These are phyloP conservation scores for Caradrina kadenii DNA, from an alignment of 2,888 invertebrate species.

Conservation along the genomic window DNA sequence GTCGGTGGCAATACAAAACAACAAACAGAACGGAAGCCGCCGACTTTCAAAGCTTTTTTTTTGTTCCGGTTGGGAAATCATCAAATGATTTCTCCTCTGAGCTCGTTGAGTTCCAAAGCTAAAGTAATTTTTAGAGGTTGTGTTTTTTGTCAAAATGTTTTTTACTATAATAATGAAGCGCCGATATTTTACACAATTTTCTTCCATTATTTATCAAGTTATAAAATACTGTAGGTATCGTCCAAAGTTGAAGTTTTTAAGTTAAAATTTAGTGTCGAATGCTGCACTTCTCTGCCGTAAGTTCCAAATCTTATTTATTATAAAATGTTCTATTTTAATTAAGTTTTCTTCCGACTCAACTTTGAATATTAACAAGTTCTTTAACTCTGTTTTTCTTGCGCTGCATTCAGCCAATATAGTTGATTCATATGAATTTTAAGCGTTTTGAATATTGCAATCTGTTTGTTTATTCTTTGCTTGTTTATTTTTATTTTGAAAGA, in stretches of 20 bases:
- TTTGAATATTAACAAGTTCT: slow-evolving; percentile 70
- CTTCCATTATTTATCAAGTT: slow-evolving; percentile 4
- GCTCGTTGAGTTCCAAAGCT: too few relatives aligned
- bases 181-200: not conserved
- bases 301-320: slow-evolving; percentile 70
- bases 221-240: slow-evolving; percentile 4
- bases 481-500: slow-evolving; percentile 14
- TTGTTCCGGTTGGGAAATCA: too few relatives aligned
- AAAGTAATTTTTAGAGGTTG: too few relatives aligned
- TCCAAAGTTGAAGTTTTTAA: slow-evolving; percentile 49
- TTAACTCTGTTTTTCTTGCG: slow-evolving; percentile 61
- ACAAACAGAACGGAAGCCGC: too few relatives aligned
- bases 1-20: too few relatives aligned
- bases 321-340: slow-evolving; percentile 72
- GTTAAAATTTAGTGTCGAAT: slow-evolving; percentile 59
- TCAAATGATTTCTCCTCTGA: too few relatives aligned
- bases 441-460: slow-evolving; percentile 22
- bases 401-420: slow-evolving; percentile 48
- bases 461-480: slow-evolving; percentile 4
- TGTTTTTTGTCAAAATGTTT: too few relatives aligned
- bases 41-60: too few relatives aligned
- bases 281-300: slow-evolving; percentile 63
- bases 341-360: slow-evolving; percentile 69
- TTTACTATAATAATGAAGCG: not conserved
- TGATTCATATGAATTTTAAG: slow-evolving; percentile 45